phyloP scores from a whole-genome alignment of 2,888 invertebrate species.

The Rhingia rostrata region DNA sequence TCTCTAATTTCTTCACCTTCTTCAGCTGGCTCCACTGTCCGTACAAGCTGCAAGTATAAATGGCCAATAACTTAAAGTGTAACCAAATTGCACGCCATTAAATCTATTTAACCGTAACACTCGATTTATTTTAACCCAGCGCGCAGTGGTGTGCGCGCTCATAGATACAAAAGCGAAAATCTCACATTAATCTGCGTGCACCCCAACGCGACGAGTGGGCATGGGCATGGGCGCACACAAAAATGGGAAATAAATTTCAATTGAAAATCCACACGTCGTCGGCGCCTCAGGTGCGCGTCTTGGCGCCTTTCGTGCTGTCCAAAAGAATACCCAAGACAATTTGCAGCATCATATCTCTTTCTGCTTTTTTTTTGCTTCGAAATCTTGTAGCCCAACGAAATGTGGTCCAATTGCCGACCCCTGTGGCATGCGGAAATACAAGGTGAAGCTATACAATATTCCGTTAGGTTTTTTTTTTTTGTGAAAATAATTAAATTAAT shows the following conservation, averaged over 20 bases:
- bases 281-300: conserved; percentile 39
- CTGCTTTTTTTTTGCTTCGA: not conserved
- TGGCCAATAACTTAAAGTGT: conserved; percentile 73
- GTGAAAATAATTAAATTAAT: conserved; percentile 70
- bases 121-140: conserved; percentile 70
- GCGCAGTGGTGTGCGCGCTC: conserved; percentile 12
- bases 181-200: conserved; percentile 65
- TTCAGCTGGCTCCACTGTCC: not conserved
- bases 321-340: conserved; percentile 29
- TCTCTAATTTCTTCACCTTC: conserved; percentile 55
- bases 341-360: conserved; percentile 25
- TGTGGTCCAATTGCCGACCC: conserved; percentile 48
- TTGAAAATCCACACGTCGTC: conserved; percentile 59
- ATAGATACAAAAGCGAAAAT: conserved; percentile 20
- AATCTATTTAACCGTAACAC: conserved; percentile 71
- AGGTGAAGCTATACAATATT: conserved; percentile 29
- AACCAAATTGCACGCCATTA: conserved; percentile 73
- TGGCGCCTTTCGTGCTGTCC: conserved; percentile 6
- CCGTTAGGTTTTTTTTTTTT: conserved; percentile 29
- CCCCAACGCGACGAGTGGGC: conserved; percentile 36
- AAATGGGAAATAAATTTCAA: conserved; percentile 68
- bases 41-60: conserved; percentile 32
- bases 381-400: conserved; percentile 23
- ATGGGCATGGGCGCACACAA: conserved; percentile 33
- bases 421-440: conserved; percentile 63